These are phyloP conservation scores for Urocolius indicus DNA, from an alignment of 2,113 vertebrate genomes.

Conservation along the genomic window DNA sequence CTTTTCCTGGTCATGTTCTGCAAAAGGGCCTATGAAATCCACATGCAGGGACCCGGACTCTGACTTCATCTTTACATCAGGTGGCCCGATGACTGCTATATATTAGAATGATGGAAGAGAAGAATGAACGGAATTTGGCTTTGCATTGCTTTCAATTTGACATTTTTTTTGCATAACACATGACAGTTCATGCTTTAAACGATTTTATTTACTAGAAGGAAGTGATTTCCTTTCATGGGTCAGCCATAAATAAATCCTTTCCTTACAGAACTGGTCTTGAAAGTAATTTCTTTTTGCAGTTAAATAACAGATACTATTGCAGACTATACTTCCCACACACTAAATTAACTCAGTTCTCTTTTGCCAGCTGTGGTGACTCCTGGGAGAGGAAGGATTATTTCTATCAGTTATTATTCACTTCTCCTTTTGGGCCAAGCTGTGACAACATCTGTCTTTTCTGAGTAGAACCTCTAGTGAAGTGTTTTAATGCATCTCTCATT, in stretches of 20 bases:
- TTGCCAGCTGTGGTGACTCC: background rate
- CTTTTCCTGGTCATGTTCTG: background rate
- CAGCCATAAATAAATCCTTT: background rate
- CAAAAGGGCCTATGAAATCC: constrained; percentile 55
- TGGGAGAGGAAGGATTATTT: background rate
- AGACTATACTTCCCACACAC: background rate
- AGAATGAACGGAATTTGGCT: background rate
- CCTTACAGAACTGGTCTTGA: background rate
- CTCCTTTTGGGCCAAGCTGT: background rate
- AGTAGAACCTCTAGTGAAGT: background rate
- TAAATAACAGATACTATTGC: background rate
- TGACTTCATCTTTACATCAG: constrained; percentile 50
- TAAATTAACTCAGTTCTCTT: background rate
- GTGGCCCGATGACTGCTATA: constrained; percentile 73
- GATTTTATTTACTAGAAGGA: background rate
- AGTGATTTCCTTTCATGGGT: background rate
- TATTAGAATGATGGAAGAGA: background rate
- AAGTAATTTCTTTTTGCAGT: background rate
- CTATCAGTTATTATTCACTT: background rate
- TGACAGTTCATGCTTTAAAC: fast-evolving
- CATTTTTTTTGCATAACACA: background rate
- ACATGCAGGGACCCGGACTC: constrained; percentile 69
- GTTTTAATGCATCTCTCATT: background rate
- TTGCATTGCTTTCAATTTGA: background rate
- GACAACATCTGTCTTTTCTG: background rate